Evolutionary conservation across 2,797 vertebrate genomes (phyloP), one percentile per base, ranked within the genome.

Genomic region (Tympanoctomys barrerae): DNA sequence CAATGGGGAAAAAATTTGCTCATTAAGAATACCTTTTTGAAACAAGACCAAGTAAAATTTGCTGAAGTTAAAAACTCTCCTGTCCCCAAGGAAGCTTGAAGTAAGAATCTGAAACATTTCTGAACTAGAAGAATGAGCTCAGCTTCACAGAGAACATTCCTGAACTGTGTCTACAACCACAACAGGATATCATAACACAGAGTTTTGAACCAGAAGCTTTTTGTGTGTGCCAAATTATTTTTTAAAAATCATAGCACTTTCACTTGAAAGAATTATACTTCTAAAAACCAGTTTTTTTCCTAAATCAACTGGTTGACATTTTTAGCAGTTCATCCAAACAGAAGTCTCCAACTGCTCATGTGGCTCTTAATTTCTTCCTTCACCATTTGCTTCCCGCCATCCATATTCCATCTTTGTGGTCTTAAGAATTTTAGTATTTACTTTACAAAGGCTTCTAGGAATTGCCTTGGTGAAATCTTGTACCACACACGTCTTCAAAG

Each of bases 401-500:
- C 86, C 80, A 85, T 92, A 62, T 96, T 94, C 96, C 79, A 77
- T 87, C 52, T 96, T 78, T 92, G 95, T n/a, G 86, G 95, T 93
- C 84, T 87, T 2, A 94, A 33, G 89, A 95, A 87, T 89, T 90
- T 89, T 57, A 93, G 42, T 71, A 92, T 93, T 96, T 97, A 95
- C 68, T 97, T 97, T 97, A 96, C 91, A 90, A 95, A 84, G 70
- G 59, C 71, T 96, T 97, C 90, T 97, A 97, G 90, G 95, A 97
- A 95, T 95, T 91, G 46, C 84, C 80, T 89, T 95, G 70, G 49
- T 78, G 89, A 96, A 97, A 93, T 95, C 64, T 85, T 95, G 71
- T 19, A 88, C 90, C 0, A 0, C 57, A 89, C 57, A 91, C 24
- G 86, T 93, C 64, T 97, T 94, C 70, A 93, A 94, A 97, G 96